Evolutionary conservation across 64 coral and sea anemone genomes (phyloP), one percentile per base, ranked within the genome.

Genomic region (Montipora capricornis): DNA sequence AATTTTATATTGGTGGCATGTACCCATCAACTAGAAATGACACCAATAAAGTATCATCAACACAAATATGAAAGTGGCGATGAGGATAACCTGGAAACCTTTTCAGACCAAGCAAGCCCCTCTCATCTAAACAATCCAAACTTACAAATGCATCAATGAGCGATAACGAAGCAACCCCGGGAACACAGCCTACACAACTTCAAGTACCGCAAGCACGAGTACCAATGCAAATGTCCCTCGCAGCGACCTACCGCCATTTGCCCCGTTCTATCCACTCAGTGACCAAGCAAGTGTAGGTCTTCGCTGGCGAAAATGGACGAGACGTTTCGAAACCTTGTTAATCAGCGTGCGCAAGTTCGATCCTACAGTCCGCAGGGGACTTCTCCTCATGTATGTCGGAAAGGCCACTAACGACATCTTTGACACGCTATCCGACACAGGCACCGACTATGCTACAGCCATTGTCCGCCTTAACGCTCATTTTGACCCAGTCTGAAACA

Each of bases 401-500:
- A 69, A 91, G 46, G 50, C 68, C 62, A 58, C 78, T 19, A 91
- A 91, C 50, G 89, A 91, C 80, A 82, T 91, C 29, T 81, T 91
- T 55, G 62, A 91, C 11, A 81, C 61, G 6, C 45, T 91, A 29
- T 52, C 78, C 17, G 62, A 85, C 5, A 81, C 67, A 57, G 46
- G 78, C 77, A 47, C 48, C 59, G 9, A 51, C 44, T 69, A 82
- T 73, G 64, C 20, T 15, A 73, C 58, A 83, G 49, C 4, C 6
- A 83, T 45, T 15, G 47, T 2, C 53, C 53, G 53, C 6, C 53
- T 57, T 11, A 57, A 1, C 10, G 53, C 5, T 6, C 53, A 57
- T 55, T 57, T 57, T 57, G 52, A 57, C 3, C 53, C 1, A 57
- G 10, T 57, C 53, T 11, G 53, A 57, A 57, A 57, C 53, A 57